Base-by-base conservation (phyloP, 2,888 invertebrate species). In the Mantis religiosa region DNA sequence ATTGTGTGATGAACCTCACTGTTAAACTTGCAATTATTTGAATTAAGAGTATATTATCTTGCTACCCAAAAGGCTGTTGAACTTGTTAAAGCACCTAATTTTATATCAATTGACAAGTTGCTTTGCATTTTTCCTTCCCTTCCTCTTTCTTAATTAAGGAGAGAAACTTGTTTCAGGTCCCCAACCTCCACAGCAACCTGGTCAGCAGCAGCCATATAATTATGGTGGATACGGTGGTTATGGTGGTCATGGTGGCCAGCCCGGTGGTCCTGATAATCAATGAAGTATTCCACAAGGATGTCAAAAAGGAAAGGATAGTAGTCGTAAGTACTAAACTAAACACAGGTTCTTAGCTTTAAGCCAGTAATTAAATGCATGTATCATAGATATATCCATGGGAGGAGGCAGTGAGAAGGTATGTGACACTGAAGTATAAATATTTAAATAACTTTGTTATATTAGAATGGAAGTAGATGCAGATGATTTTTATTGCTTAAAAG, bases 221-320 rank as follows among this genome's bases (percentile, higher is more conserved):
- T 90, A 90, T 89, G 90, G 89, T 71, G 90, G 90, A n/a, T 91
- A 91, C 86, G 91, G 91, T 12, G 91, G 91, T 27, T 91, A 91
- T 87, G 91, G 91, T n/a, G 91, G 90, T 20, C 91, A 91, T 83
- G 91, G 91, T n/a, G 91, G 90, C 28, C 91, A 91, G 82, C 91
- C 91, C n/a, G 90, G 91, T 28, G 91, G 90, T 71, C 90, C 90
- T 7, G 91, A 90, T 27, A 90, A 90, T 88, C 90, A 90, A 87
- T 90, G 87, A 87, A 28, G 34, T 82, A n/a, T 41, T 9, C n/a
- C 12, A 12, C 14, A 82, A 27, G 9, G 8, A 4, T 9, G 41
- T 2, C 28, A n/a, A 2, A 34, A 28, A 12, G 6, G 41, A 25
- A 47, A 85, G 71, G 41, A 85, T 84, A 71, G 87, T 85, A 87